phyloP scores from a whole-genome alignment of 2,113 vertebrate genomes.

The Ellobius talpinus region DNA sequence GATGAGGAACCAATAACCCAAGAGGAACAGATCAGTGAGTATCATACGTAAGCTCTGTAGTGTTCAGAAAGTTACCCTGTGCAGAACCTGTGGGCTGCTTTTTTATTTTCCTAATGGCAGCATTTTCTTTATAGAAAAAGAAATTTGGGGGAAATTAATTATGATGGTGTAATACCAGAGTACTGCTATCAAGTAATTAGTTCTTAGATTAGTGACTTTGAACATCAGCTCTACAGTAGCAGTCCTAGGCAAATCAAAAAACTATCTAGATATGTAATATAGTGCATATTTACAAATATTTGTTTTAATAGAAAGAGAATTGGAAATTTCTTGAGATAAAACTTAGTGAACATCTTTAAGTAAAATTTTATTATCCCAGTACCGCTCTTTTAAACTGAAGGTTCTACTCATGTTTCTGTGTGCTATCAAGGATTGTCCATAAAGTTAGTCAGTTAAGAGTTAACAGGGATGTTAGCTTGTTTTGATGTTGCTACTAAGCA shows the following conservation, averaged over 20 bases:
- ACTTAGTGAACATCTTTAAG: background rate
- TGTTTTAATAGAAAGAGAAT: slow-evolving; percentile 2
- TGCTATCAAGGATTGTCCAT: background rate
- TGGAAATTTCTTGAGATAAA: slow-evolving; percentile 43
- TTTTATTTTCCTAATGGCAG: slow-evolving; percentile 10
- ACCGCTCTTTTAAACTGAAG: slow-evolving; percentile 33
- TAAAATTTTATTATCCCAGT: background rate
- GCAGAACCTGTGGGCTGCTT: background rate
- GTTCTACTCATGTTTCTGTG: slow-evolving; percentile 17
- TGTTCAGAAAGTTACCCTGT: slow-evolving; percentile 38
- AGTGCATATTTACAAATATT: background rate
- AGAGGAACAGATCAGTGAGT: slow-evolving; percentile 91
- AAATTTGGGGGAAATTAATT: slow-evolving; percentile 43
- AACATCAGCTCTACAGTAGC: slow-evolving; percentile 25
- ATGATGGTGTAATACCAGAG: background rate
- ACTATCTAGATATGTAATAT: background rate
- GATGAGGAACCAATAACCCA: slow-evolving; percentile 94
- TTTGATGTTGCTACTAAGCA: background rate
- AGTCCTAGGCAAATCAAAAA: slow-evolving; percentile 30
- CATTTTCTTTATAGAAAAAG: slow-evolving; percentile 35
- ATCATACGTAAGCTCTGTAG: slow-evolving; percentile 83
- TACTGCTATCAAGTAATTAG: slow-evolving; percentile 8
- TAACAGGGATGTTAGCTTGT: background rate
- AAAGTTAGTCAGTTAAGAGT: background rate
- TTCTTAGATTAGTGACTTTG: background rate